Base-by-base conservation (phyloP, 2,797 vertebrate species). In the Sternotherus odoratus region DNA sequence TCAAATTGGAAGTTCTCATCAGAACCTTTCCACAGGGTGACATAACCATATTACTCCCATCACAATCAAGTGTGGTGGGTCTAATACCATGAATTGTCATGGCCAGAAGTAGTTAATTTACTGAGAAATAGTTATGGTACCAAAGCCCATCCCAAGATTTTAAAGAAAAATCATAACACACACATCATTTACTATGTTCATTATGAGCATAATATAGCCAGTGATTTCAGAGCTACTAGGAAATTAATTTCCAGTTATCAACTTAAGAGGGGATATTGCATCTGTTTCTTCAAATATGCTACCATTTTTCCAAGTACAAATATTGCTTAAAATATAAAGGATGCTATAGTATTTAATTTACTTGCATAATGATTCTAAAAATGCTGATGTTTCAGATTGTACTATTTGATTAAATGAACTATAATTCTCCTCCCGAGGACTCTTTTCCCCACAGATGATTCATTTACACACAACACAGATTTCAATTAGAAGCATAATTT, bases 401-500 rank as follows among this genome's bases (percentile, higher is more conserved):
- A 96, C 86, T 94, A 85, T 80, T 89, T 93, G 95, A 97, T 93
- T 87, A 97, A 96, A 96, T 2, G 10, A 96, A 94, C 69, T 85
- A 92, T 26, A 92, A 91, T 82, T 89, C 93, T 93, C 92, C 82
- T 95, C 92, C 95, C 89, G 96, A 95, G 96, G 96, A 95, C 88
- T 95, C 91, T 96, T 63, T 95, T 90, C 33, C 95, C 96, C 97
- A 92, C 87, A 96, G 95, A 96, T 96, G 82, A 95, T 97, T 96
- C 96, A 97, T 97, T 96, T 97, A 97, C 96, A 97, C 96, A 97
- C 96, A 95, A 97, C 96, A 97, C 98, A 97, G 92, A 91, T 97
- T 97, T 97, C 96, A 97, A 97, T 97, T 97, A 97, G 97, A 96
- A 97, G 97, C 97, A 97, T 97, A 97, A 97, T 98, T 98, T 98